Percentiles rank a stretch among this genome's conserved stretches.
These are phyloP conservation scores for Linnaemya vulpina DNA, from an alignment of 2,888 invertebrate genomes.

Conservation along the genomic window DNA sequence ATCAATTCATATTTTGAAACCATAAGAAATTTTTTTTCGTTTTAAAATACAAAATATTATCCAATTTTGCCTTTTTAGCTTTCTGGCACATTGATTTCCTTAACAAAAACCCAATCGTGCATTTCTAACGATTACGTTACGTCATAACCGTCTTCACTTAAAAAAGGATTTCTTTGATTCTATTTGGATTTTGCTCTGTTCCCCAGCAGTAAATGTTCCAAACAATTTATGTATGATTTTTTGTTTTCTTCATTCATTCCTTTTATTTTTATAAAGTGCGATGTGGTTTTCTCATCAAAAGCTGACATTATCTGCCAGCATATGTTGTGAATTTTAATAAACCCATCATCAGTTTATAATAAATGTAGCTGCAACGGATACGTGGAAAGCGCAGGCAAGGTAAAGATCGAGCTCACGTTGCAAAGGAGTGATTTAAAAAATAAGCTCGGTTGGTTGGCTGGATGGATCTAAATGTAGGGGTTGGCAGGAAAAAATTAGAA, in stretches of 20 bases:
- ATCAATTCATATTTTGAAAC: conserved; percentile 50
- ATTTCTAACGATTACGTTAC: conserved; percentile 59
- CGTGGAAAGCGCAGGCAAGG: not conserved
- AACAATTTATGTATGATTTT: conserved; percentile 15
- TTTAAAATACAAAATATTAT: not conserved
- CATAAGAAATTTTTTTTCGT: conserved; percentile 19
- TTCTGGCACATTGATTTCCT: conserved; percentile 51
- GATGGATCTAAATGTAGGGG: not conserved
- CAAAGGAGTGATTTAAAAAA: not conserved
- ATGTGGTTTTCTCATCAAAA: conserved; percentile 61
- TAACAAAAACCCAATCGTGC: conserved; percentile 65
- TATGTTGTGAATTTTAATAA: conserved; percentile 74
- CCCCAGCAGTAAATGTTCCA: conserved; percentile 5
- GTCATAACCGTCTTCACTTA: conserved; percentile 13
- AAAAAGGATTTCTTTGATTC: conserved; percentile 33
- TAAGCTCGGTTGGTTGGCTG: not conserved
- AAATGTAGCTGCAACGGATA: conserved; percentile 37
- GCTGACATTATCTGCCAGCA: conserved; percentile 70
- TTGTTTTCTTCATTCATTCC: not conserved
- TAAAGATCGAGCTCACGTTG: conserved; percentile 7
- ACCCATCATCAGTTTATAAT: conserved; percentile 63
- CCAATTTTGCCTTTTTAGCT: conserved; percentile 13
- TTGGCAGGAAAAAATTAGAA: conserved; percentile 9
- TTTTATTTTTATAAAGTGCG: conserved; percentile 22
- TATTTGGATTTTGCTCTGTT: not conserved